These are phyloP conservation scores for Phrynosoma blainvillii DNA, from an alignment of 2,113 vertebrate genomes.

Conservation along the genomic window DNA sequence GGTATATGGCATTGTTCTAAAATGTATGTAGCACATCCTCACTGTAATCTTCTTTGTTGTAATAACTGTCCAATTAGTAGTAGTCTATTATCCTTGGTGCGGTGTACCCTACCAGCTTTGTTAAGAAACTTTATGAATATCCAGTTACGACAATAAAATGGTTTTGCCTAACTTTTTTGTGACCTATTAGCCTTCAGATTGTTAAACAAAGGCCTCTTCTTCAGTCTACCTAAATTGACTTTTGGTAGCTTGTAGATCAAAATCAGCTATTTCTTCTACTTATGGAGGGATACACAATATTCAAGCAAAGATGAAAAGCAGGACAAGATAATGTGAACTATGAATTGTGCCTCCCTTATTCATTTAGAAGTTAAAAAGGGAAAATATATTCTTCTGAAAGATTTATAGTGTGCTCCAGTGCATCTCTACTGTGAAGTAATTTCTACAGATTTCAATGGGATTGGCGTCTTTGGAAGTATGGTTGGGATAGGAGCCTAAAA, in stretches of 20 bases:
- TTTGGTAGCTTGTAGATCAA: neutral
- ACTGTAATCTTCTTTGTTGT: too few species aligned
- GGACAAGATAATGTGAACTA: too few species aligned
- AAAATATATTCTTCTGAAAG: neutral
- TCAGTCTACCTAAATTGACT: too few species aligned
- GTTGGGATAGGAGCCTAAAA: neutral
- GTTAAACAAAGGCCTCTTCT: neutral
- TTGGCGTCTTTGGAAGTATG: neutral
- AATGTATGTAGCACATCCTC: too few species aligned
- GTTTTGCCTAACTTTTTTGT: neutral
- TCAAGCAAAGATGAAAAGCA: neutral
- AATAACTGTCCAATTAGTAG: too few species aligned
- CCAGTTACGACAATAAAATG: neutral
- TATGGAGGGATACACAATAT: neutral
- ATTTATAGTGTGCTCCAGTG: neutral
- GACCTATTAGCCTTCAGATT: neutral
- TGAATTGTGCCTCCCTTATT: neutral
- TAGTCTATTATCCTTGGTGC: too few species aligned
- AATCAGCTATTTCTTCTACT: neutral
- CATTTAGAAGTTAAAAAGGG: neutral
- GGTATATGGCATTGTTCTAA: too few species aligned
- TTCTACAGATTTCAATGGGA: neutral
- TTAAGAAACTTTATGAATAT: too few species aligned
- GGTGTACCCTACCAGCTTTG: too few species aligned
- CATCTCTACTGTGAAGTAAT: too few species aligned